Conservation (phyloP, 2,797 vertebrate species). For the Anomalospiza imberbis region DNA sequence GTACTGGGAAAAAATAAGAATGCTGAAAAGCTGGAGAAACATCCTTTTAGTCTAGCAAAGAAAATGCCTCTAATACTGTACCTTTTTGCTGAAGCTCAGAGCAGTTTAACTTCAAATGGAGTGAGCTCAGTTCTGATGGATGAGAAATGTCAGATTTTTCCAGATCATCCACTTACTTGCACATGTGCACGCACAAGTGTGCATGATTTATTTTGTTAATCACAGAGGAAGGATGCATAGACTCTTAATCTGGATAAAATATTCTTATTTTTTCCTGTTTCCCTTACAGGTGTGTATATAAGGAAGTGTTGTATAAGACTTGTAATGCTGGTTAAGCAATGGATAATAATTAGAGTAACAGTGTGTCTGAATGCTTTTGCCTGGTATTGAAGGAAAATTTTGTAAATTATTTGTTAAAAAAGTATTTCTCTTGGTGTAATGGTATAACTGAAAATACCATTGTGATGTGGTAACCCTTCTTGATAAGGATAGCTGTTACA, state of each 20-base stretch:
- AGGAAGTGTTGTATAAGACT: background rate
- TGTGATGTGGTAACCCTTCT: background rate
- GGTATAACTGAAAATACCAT: background rate
- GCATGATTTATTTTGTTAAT: slow-evolving; percentile 4
- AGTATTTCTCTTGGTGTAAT: background rate
- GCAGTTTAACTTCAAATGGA: background rate
- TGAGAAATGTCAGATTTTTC: background rate
- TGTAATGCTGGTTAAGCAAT: background rate
- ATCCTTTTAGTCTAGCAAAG: background rate
- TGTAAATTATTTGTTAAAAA: background rate
- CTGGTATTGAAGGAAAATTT: background rate
- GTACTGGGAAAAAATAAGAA: background rate
- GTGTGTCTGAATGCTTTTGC: background rate
- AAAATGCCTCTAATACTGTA: background rate
- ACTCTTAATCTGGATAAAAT: slow-evolving; percentile 16
- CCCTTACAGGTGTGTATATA: slow-evolving; percentile 10
- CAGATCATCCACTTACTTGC: background rate
- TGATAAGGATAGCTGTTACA: background rate
- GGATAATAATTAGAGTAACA: background rate
- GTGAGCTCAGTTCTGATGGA: background rate
- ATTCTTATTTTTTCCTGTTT: slow-evolving; percentile 47
- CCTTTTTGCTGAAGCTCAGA: background rate
- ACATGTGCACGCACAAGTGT: fast-evolving
- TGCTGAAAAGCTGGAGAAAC: background rate
- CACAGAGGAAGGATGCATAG: slow-evolving; percentile 13